A percentile compares a stretch with the other conserved stretches of the same genome.
phyloP scores from a whole-genome alignment of 2,888 invertebrate genomes.

The Sepiola atlantica region DNA sequence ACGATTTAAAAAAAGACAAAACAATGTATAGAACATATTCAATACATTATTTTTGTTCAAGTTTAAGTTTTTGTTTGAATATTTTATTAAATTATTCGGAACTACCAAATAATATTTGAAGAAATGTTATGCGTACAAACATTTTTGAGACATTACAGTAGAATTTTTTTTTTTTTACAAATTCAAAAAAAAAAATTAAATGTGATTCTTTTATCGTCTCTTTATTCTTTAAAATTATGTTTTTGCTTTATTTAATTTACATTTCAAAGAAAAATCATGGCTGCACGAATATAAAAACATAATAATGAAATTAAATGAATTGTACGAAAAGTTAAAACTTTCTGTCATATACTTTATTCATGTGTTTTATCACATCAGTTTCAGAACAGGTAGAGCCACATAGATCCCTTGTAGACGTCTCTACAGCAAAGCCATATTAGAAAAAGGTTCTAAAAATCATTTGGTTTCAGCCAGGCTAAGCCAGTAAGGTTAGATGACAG shows the following conservation, averaged over 20 bases:
- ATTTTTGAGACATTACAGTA: not conserved
- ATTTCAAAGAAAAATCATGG: not conserved
- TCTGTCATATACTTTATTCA: not conserved
- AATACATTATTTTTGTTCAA: not conserved
- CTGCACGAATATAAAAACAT: not conserved
- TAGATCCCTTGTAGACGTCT: not conserved
- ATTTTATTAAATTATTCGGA: not conserved
- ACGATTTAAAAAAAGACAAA: not conserved
- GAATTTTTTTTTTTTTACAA: not conserved
- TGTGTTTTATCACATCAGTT: not conserved
- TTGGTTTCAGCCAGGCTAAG: too few relatives aligned
- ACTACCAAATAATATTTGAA: not conserved
- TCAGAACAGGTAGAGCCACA: not conserved
- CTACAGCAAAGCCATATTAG: not conserved
- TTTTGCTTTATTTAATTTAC: not conserved
- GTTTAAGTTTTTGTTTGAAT: not conserved
- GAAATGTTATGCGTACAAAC: not conserved
- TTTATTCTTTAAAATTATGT: not conserved
- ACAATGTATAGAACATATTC: not conserved
- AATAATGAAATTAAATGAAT: not conserved
- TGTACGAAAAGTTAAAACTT: not conserved
- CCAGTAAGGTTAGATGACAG: too few relatives aligned
- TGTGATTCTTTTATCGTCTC: not conserved
- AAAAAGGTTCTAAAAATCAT: not conserved
- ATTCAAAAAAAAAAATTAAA: not conserved